Percentiles rank a stretch among this genome's conserved stretches.
These are phyloP conservation scores for Muscina levida DNA, from an alignment of 2,888 invertebrate genomes.

Conservation along the genomic window DNA sequence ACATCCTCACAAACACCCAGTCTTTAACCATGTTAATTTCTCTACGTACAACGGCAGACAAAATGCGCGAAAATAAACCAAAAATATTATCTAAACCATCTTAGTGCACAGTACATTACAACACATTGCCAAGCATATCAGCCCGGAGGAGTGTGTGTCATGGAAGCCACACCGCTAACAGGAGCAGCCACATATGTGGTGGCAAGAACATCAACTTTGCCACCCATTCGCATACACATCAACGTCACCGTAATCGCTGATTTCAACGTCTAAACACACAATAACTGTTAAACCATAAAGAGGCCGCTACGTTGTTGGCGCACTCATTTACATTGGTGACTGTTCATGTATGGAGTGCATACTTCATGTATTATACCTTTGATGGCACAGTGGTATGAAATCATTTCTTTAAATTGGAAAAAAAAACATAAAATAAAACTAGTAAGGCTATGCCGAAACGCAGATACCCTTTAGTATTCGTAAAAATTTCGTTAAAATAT, in stretches of 20 bases:
- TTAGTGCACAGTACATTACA: slow-evolving; percentile 18
- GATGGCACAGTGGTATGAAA: no score
- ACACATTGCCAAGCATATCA: background rate
- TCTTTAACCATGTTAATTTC: slow-evolving; percentile 6
- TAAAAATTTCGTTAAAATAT: no score
- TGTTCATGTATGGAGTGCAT: no score
- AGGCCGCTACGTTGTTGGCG: slow-evolving; percentile 1
- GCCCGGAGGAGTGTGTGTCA: background rate
- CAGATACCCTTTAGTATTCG: no score
- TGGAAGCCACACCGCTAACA: background rate
- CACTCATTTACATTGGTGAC: background rate
- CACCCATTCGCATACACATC: slow-evolving; percentile 5
- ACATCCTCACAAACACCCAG: background rate
- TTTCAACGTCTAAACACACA: slow-evolving; percentile 30
- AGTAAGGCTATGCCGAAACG: no score
- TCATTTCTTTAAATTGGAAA: no score
- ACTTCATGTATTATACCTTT: no score
- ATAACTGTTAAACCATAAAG: slow-evolving; percentile 19
- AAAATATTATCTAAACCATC: slow-evolving; percentile 29
- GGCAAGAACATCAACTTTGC: background rate
- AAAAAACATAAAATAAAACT: no score
- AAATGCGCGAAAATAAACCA: slow-evolving; percentile 22
- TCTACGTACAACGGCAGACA: background rate
- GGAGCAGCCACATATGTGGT: background rate
- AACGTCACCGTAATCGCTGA: slow-evolving; percentile 17